These are phyloP conservation scores for Morinoia aosen DNA, from an alignment of 2,888 invertebrate species.

Conservation along the genomic window DNA sequence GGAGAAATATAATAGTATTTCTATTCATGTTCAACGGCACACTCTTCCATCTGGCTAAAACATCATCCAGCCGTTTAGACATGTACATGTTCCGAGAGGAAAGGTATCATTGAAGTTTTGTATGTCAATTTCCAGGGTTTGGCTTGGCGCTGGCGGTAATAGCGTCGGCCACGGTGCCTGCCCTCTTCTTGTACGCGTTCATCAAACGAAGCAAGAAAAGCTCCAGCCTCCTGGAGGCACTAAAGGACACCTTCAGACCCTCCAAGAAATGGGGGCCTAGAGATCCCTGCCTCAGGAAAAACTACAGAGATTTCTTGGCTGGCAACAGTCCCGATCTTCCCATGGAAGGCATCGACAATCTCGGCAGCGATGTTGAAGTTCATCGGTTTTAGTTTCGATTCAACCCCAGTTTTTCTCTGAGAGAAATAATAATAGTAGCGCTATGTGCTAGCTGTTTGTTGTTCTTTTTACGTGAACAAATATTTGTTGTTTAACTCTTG, in stretches of 20 bases:
- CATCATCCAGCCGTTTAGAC: background rate
- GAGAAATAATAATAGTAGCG: background rate
- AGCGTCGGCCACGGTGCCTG: conserved; percentile 47
- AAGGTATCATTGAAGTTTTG: background rate
- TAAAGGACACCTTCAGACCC: conserved; percentile 55
- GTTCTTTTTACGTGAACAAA: background rate
- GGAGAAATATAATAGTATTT: background rate
- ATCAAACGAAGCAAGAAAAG: background rate
- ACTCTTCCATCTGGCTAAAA: background rate
- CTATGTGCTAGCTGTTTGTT: background rate
- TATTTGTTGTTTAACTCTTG: background rate
- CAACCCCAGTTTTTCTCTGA: background rate
- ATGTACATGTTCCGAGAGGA: background rate
- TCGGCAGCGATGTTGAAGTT: background rate
- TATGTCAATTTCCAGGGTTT: conserved; percentile 37
- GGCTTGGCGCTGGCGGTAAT: conserved; percentile 53
- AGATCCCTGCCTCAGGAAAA: conserved; percentile 50
- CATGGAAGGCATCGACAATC: conserved; percentile 20
- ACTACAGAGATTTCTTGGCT: conserved; percentile 46
- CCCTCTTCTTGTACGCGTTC: conserved; percentile 45
- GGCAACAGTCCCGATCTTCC: conserved; percentile 23
- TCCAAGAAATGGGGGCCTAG: conserved; percentile 57
- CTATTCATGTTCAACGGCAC: background rate
- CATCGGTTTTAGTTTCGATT: background rate
- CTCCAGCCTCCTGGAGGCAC: background rate